phyloP scores from a whole-genome alignment of 1,140 invertebrate genomes.

The Heliconius melpomene region DNA sequence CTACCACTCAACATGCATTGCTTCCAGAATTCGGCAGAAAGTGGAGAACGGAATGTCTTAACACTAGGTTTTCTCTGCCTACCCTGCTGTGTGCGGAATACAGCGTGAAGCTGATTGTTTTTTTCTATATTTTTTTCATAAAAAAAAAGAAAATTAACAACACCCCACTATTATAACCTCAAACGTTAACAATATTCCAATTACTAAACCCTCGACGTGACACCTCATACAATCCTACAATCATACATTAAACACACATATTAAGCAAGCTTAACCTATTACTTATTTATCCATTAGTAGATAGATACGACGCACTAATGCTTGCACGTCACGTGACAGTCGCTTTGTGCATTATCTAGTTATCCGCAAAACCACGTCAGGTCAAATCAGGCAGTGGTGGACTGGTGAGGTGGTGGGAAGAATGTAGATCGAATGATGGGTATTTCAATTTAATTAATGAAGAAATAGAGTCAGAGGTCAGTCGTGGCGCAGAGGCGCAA shows the following conservation, averaged over 20 bases:
- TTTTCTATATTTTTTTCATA: too few relatives aligned
- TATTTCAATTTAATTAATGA: too few relatives aligned
- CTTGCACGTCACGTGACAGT: slow-evolving; percentile 28
- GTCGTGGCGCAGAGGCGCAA: too few relatives aligned
- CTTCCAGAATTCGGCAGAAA: too few relatives aligned
- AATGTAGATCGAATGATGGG: background rate
- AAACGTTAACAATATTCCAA: background rate
- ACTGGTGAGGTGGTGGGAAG: background rate
- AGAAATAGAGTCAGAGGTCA: too few relatives aligned
- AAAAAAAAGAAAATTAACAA: too few relatives aligned
- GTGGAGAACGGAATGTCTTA: too few relatives aligned
- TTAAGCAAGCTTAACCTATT: slow-evolving; percentile 27
- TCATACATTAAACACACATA: slow-evolving; percentile 11
- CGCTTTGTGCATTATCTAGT: slow-evolving; percentile 34
- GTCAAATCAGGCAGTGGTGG: slow-evolving; percentile 8
- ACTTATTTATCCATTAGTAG: slow-evolving; percentile 25
- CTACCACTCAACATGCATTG: too few relatives aligned
- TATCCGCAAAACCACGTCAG: slow-evolving; percentile 24
- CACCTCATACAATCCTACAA: background rate
- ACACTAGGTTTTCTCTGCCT: too few relatives aligned
- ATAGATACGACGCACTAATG: slow-evolving; percentile 18
- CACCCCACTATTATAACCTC: background rate
- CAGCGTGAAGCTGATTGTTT: too few relatives aligned
- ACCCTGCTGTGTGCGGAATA: too few relatives aligned
- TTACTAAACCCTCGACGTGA: background rate